These are phyloP conservation scores for Leptinotarsa undecemlineata DNA, from an alignment of 1,140 invertebrate genomes.

Conservation along the genomic window DNA sequence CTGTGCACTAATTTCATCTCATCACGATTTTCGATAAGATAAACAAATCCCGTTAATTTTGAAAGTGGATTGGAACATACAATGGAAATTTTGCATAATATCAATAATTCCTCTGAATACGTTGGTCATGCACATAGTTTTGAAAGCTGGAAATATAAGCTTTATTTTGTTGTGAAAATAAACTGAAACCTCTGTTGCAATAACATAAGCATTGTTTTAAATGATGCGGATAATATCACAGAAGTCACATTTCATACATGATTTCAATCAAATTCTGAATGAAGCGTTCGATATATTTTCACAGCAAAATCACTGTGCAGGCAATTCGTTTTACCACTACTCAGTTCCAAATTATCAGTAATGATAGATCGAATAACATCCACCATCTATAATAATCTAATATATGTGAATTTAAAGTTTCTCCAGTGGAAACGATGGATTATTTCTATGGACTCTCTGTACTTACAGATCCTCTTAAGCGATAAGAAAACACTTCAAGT, in stretches of 20 bases:
- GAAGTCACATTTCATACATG: neutral
- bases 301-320: conserved; percentile 41
- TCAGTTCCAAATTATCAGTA: conserved; percentile 33
- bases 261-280: neutral
- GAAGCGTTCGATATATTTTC: conserved; percentile 34
- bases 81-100: conserved; percentile 22
- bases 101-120: conserved; percentile 15
- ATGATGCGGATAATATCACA: too few species aligned
- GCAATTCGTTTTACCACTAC: conserved; percentile 43
- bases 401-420: conserved; percentile 15
- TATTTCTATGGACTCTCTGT: conserved; percentile 20
- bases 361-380: conserved; percentile 36
- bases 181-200: neutral
- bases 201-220: too few species aligned
- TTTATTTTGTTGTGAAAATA: conserved; percentile 43
- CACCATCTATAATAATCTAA: conserved; percentile 30
- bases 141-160: conserved; percentile 44
- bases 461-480: neutral
- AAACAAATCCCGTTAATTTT: neutral
- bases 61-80: neutral
- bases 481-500: neutral
- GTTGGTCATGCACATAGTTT: conserved; percentile 21
- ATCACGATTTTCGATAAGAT: too few species aligned
- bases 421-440: conserved; percentile 27
- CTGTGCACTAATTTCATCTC: too few species aligned